A percentile compares a stretch with the other conserved stretches of the same genome.
These are phyloP conservation scores for Dexiosoma caninum DNA, from an alignment of 2,888 invertebrate genomes.

Conservation along the genomic window DNA sequence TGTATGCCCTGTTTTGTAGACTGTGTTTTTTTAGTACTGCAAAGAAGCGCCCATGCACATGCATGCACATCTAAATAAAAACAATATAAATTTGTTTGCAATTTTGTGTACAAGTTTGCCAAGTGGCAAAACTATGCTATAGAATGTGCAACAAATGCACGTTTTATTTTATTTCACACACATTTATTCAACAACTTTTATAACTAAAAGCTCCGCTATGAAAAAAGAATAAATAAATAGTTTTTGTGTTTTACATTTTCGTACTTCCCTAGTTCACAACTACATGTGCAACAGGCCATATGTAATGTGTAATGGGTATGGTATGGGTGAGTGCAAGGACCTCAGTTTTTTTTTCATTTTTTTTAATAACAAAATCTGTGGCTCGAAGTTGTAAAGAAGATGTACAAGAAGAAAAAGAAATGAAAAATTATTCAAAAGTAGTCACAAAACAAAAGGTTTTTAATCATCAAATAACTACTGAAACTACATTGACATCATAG, in stretches of 20 bases:
- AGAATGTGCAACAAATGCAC: conserved; percentile 50
- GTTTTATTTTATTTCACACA: conserved; percentile 23
- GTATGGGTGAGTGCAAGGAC: conserved; percentile 48
- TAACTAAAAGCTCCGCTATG: conserved; percentile 6
- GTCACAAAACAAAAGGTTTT: conserved; percentile 26
- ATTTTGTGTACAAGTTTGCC: conserved; percentile 16
- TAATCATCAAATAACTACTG: no score
- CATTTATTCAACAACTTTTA: conserved; percentile 8
- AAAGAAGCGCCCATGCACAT: not conserved
- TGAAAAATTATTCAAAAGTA: conserved; percentile 24
- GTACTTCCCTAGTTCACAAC: conserved; percentile 8
- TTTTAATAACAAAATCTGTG: conserved; percentile 32
- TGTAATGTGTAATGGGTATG: not conserved
- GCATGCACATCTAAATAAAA: conserved; percentile 1
- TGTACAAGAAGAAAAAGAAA: conserved; percentile 9
- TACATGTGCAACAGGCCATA: not conserved
- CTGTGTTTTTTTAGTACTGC: not conserved
- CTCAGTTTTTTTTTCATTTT: conserved; percentile 17
- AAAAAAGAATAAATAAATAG: conserved; percentile 9
- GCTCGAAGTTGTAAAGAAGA: conserved; percentile 39
- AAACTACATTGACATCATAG: conserved; percentile 14
- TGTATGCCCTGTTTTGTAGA: not conserved
- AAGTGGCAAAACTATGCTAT: not conserved
- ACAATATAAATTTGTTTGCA: conserved; percentile 40
- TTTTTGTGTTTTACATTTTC: not conserved